Percentiles rank a stretch among this genome's conserved stretches.
Evolutionary conservation across 2,113 vertebrate genomes (phyloP).

Genomic region (Salvator merianae): DNA sequence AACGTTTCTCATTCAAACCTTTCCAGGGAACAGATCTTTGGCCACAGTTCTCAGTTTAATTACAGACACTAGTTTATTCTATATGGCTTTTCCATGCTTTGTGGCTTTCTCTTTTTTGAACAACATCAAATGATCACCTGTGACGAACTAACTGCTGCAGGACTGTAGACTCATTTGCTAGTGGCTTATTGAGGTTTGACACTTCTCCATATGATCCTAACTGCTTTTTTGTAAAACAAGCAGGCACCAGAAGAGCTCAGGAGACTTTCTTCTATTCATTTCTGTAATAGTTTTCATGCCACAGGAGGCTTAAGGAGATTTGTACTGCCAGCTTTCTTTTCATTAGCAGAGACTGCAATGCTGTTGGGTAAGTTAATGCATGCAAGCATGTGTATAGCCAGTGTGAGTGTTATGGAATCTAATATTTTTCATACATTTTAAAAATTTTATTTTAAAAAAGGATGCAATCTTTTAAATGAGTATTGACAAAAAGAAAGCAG

Average conservation of each 20-base stretch:
- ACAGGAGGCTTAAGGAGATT: conserved; percentile 77
- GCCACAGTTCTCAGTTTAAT: conserved; percentile 53
- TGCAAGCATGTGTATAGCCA: conserved; percentile 51
- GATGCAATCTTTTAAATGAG: conserved; percentile 43
- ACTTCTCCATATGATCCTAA: conserved; percentile 74
- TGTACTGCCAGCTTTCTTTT: conserved; percentile 75
- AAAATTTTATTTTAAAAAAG: conserved; percentile 14
- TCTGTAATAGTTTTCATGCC: conserved; percentile 78
- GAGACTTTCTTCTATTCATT: conserved; percentile 78
- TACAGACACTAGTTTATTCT: conserved; percentile 55
- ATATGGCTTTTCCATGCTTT: conserved; percentile 54
- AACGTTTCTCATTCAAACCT: conserved; percentile 64
- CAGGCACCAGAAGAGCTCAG: conserved; percentile 68
- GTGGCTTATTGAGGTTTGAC: conserved; percentile 74
- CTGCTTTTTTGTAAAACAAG: conserved; percentile 75
- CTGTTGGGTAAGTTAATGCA: conserved; percentile 76
- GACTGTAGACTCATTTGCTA: conserved; percentile 68
- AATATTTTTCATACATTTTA: conserved; percentile 44
- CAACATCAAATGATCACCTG: conserved; percentile 62
- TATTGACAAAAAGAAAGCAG: conserved; percentile 45
- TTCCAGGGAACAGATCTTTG: conserved; percentile 65
- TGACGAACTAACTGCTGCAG: conserved; percentile 69
- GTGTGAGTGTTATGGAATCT: conserved; percentile 31
- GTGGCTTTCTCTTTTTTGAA: conserved; percentile 53
- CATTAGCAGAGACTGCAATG: conserved; percentile 74